A percentile compares a stretch with the other conserved stretches of the same genome.
These are phyloP conservation scores for Periophthalmus magnuspinnatus DNA, from an alignment of 2,797 vertebrate species.

Conservation along the genomic window DNA sequence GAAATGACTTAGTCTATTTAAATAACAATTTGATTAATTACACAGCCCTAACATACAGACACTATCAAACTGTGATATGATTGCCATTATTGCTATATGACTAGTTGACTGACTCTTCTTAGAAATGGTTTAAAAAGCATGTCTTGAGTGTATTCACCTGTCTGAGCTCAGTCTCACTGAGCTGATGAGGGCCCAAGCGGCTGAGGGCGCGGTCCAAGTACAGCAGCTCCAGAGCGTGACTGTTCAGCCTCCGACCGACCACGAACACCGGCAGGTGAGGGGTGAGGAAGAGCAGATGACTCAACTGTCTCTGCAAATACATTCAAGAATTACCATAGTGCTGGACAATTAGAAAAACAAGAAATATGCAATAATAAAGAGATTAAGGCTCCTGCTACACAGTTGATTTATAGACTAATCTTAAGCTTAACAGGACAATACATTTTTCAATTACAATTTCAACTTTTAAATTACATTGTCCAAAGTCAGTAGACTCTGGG, in stretches of 20 bases:
- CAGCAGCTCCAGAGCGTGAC: constrained; percentile 82
- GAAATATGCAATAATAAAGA: background rate
- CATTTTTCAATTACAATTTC: too few relatives aligned
- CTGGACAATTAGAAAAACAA: background rate
- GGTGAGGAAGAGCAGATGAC: constrained; percentile 86
- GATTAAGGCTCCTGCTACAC: background rate
- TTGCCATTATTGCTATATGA: too few relatives aligned
- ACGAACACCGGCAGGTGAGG: constrained; percentile 79
- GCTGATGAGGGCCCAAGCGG: constrained; percentile 79
- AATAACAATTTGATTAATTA: too few relatives aligned
- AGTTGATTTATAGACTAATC: background rate
- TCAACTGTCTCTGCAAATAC: constrained; percentile 79
- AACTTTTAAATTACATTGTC: too few relatives aligned
- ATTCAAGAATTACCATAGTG: background rate
- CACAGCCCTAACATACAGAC: too few relatives aligned
- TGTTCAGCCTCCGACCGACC: constrained; percentile 79
- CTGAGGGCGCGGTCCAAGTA: constrained; percentile 85
- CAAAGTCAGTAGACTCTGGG: too few relatives aligned
- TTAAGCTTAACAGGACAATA: background rate
- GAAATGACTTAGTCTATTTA: too few relatives aligned
- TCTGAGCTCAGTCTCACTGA: constrained; percentile 83
- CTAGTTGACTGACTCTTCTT: too few relatives aligned
- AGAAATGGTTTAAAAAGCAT: background rate
- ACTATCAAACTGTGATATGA: too few relatives aligned
- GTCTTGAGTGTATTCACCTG: constrained; percentile 68